Conservation (phyloP, 2,888 invertebrate species). For the Synergus gifuensis region DNA sequence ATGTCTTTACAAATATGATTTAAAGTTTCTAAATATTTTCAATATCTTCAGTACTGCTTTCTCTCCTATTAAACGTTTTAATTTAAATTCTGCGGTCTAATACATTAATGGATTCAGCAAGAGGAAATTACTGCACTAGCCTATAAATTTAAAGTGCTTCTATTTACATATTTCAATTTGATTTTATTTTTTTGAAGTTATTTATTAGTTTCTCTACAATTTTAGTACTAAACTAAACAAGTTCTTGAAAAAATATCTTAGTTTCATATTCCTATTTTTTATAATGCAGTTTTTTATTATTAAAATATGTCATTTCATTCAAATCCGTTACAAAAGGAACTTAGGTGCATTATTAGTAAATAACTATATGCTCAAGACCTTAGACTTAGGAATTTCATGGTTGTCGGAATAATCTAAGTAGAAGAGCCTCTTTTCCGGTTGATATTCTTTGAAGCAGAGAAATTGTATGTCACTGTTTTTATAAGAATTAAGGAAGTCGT, state of each 20-base stretch:
- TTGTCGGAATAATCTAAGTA: slow-evolving; percentile 6
- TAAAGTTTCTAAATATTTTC: neutral
- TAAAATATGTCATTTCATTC: slow-evolving; percentile 14
- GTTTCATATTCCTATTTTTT: neutral
- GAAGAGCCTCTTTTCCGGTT: slow-evolving; percentile 24
- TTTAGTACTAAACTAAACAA: too few relatives aligned
- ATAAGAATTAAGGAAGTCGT: neutral
- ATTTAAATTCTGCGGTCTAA: slow-evolving; percentile 15
- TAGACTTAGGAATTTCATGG: slow-evolving; percentile 30
- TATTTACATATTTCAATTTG: slow-evolving; percentile 31
- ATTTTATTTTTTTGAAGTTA: slow-evolving; percentile 11
- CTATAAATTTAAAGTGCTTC: slow-evolving; percentile 16
- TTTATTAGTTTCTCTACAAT: neutral
- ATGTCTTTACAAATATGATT: neutral
- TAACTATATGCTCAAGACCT: slow-evolving; percentile 8
- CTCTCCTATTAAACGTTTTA: slow-evolving; percentile 27
- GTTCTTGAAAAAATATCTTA: slow-evolving; percentile 1
- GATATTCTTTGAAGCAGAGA: slow-evolving; percentile 18
- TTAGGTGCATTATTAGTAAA: neutral
- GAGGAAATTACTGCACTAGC: slow-evolving; percentile 28
- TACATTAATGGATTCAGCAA: slow-evolving; percentile 20
- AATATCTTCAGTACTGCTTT: neutral
- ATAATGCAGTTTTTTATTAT: neutral
- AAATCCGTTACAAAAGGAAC: slow-evolving; percentile 19
- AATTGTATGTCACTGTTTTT: neutral